Conservation (phyloP, 2,888 invertebrate species). For the Zygaena filipendulae region DNA sequence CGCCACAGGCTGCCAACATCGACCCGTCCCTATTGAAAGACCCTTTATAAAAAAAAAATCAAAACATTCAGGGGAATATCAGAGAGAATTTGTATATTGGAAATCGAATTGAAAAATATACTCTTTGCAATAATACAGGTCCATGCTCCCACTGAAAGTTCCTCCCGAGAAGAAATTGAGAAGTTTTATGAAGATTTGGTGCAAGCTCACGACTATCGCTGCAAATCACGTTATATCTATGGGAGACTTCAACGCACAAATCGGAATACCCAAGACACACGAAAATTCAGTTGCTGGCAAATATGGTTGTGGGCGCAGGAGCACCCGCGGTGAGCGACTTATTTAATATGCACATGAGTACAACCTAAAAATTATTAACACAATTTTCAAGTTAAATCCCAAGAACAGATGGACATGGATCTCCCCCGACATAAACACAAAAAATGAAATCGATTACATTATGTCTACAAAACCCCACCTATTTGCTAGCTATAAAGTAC, state of each 20-base stretch:
- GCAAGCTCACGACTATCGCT: slow-evolving; percentile 10
- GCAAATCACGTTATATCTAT: slow-evolving; percentile 12
- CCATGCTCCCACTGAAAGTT: slow-evolving; percentile 15
- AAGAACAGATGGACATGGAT: slow-evolving; percentile 1
- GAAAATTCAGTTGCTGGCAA: not conserved
- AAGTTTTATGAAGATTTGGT: slow-evolving; percentile 12
- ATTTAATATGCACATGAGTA: not conserved
- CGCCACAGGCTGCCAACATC: too few relatives aligned
- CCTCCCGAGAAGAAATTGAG: slow-evolving; percentile 16
- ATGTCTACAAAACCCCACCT: slow-evolving; percentile 6
- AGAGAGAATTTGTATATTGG: slow-evolving; percentile 13
- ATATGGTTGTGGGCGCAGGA: slow-evolving; percentile 1
- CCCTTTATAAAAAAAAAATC: slow-evolving; percentile 12
- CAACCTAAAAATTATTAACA: slow-evolving; percentile 4
- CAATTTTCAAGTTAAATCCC: slow-evolving; percentile 1
- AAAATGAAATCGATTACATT: slow-evolving; percentile 5
- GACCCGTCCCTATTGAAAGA: too few relatives aligned
- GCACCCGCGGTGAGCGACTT: slow-evolving; percentile 1
- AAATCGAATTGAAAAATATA: slow-evolving; percentile 16
- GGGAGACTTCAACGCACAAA: slow-evolving; percentile 6
- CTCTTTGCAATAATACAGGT: slow-evolving; percentile 17
- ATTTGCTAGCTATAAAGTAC: slow-evolving; percentile 12
- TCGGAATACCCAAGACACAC: not conserved
- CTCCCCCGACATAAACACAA: not conserved
- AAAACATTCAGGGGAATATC: slow-evolving; percentile 14